Conservation (phyloP, 1,140 invertebrate species). For the Penaeus japonicus region DNA sequence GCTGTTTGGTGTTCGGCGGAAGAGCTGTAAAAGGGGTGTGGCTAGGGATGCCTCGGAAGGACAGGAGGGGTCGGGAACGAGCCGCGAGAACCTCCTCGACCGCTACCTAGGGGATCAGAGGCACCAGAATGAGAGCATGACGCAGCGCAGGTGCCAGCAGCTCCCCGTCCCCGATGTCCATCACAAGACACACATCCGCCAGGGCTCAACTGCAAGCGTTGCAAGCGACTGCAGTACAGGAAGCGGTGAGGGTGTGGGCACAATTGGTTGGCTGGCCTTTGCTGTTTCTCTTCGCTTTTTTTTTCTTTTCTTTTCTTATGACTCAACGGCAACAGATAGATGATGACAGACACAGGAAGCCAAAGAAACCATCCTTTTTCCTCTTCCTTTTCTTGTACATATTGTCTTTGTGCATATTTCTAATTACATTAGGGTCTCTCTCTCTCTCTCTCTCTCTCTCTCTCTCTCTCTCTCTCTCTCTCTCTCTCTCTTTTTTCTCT, state of each 20-base stretch:
- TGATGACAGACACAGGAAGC: too few relatives aligned
- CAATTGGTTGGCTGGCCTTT: not conserved
- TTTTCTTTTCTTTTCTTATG: too few relatives aligned
- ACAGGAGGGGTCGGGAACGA: not conserved
- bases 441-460: too few relatives aligned
- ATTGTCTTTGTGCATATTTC: too few relatives aligned
- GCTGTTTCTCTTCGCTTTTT: too few relatives aligned
- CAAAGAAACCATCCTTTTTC: too few relatives aligned
- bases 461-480: too few relatives aligned
- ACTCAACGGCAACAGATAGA: too few relatives aligned
- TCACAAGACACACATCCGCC: slow-evolving; percentile 21
- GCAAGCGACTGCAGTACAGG: not conserved
- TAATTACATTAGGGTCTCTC: too few relatives aligned
- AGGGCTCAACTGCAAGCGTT: slow-evolving; percentile 2
- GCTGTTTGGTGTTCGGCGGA: not conserved
- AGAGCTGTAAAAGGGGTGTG: not conserved
- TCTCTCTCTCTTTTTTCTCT: too few relatives aligned
- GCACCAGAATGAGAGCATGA: too few relatives aligned
- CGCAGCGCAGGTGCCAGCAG: not conserved
- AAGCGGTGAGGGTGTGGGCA: not conserved
- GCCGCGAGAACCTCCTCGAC: not conserved
- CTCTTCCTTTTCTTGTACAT: too few relatives aligned
- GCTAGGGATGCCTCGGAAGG: not conserved
- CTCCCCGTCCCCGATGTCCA: not conserved
- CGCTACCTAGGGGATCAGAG: not conserved